Conservation (phyloP, 2,888 invertebrate genomes). For the Cephus sareptanus region DNA sequence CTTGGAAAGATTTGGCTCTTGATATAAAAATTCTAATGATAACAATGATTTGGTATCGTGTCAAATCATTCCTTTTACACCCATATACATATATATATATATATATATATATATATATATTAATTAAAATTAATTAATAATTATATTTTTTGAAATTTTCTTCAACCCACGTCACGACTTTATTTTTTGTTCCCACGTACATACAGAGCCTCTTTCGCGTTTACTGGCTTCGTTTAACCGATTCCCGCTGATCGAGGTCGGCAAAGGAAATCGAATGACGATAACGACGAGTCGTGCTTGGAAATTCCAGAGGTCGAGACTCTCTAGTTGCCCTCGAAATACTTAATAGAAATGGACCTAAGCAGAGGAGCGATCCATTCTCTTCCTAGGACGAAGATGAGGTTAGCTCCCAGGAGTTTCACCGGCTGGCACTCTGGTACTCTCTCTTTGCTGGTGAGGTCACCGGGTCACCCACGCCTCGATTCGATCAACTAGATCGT, state of each 20-base stretch:
- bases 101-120: not conserved
- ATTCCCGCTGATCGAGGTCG: not conserved
- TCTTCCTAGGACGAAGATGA: conserved; percentile 31
- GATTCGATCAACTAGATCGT: not conserved
- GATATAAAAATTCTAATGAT: not conserved
- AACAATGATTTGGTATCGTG: not conserved
- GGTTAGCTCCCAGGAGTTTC: conserved; percentile 36
- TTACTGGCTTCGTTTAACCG: not conserved
- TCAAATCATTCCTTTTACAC: too few relatives aligned
- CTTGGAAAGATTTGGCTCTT: not conserved
- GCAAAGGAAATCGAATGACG: not conserved
- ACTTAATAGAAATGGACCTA: conserved; percentile 32
- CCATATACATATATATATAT: too few relatives aligned
- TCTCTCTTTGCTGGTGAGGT: conserved; percentile 42
- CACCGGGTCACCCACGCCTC: conserved; percentile 48
- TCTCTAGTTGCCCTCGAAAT: conserved; percentile 43
- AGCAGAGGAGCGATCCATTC: conserved; percentile 13
- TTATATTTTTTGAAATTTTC: not conserved
- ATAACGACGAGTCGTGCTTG: not conserved
- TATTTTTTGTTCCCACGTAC: not conserved
- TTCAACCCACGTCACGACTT: too few relatives aligned
- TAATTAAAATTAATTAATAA: not conserved
- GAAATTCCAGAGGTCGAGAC: not conserved
- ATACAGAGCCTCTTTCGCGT: not conserved
- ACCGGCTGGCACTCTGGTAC: conserved; percentile 32